Base-by-base conservation (phyloP, 2,888 invertebrate genomes). In the Stenoptilia bipunctidactyla region DNA sequence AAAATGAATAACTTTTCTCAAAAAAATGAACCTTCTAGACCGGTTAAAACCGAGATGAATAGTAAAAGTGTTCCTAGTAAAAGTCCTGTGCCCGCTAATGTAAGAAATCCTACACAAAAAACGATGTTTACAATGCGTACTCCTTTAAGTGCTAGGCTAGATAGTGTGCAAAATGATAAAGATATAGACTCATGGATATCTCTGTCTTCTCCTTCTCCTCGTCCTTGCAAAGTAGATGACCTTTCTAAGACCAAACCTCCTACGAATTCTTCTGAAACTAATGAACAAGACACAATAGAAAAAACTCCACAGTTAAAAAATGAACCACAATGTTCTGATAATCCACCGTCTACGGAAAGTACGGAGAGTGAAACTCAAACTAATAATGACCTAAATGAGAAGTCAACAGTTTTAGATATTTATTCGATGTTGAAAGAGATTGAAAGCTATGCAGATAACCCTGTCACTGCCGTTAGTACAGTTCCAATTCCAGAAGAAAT, bases 161-260 rank as follows among this genome's bases (percentile, higher is more conserved):
- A 77, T 36, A 58, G 67, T 27, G 73, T 82, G 1, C 67, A 80
- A 42, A 72, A 73, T 36, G 83, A 85, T 38, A 79, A 71, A 60
- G 85, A 85, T 43, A 60, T 85, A 20, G 83, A 80, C 47, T 84
- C 85, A 1, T 85, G 85, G 85, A 79, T 85, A 73, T 83, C 84
- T 1, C 47, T 82, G 10, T 65, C 77, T 2, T 68, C 66, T n/a
- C 64, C 73, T 10, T 72, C 79, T 5, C 80, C 85, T 2, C 64
- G 71, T 47, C 36, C 61, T 15, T 40, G 64, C 13, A 69, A 74
- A 30, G 46, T 61, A 40, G 49, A 51, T 37, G 48, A 53, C 10
- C 27, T 45, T 20, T 34, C 35, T 4, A 50, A 53, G 40, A 36
- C 41, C n/a, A 41, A 47, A 15, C 27, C 48, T 27, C 48, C 44